Evolutionary conservation across 2,113 vertebrate species (phyloP).

Genomic region (Amphilophus citrinellus): DNA sequence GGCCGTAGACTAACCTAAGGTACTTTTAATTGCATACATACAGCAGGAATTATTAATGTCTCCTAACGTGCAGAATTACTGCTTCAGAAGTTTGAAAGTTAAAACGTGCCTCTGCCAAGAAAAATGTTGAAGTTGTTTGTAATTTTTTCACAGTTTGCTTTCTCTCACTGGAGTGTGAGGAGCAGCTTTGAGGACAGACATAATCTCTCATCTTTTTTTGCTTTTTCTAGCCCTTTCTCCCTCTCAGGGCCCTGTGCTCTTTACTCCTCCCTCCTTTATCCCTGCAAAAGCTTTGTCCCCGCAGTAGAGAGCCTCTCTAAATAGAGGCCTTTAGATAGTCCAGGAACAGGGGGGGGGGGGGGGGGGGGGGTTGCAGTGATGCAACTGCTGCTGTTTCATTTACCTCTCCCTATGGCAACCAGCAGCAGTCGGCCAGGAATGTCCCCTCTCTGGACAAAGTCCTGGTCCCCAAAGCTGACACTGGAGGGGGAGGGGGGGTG

Average conservation of each 20-base stretch:
- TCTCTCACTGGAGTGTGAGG: slow-evolving; percentile 52
- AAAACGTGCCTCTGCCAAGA: slow-evolving; percentile 19
- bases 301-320: slow-evolving; percentile 80
- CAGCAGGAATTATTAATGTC: slow-evolving; percentile 40
- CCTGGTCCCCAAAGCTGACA: slow-evolving; percentile 84
- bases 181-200: slow-evolving; percentile 66
- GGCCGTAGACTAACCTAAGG: slow-evolving; percentile 31
- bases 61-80: slow-evolving; percentile 37
- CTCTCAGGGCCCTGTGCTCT: slow-evolving; percentile 69
- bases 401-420: slow-evolving; percentile 96
- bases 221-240: slow-evolving; percentile 44
- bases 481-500: slow-evolving; percentile 41
- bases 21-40: slow-evolving; percentile 44
- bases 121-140: slow-evolving; percentile 32
- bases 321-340: slow-evolving; percentile 83
- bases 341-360: slow-evolving; percentile 56
- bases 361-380: slow-evolving; percentile 70
- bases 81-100: slow-evolving; percentile 35
- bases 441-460: slow-evolving; percentile 94
- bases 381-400: slow-evolving; percentile 90
- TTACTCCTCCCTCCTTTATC: slow-evolving; percentile 73
- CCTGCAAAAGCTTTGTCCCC: slow-evolving; percentile 81
- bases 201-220: slow-evolving; percentile 67
- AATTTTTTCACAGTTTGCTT: slow-evolving; percentile 51
- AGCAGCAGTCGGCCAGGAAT: slow-evolving; percentile 91